Conservation (phyloP, 2,888 invertebrate genomes). For the Synanthedon formicaeformis region DNA sequence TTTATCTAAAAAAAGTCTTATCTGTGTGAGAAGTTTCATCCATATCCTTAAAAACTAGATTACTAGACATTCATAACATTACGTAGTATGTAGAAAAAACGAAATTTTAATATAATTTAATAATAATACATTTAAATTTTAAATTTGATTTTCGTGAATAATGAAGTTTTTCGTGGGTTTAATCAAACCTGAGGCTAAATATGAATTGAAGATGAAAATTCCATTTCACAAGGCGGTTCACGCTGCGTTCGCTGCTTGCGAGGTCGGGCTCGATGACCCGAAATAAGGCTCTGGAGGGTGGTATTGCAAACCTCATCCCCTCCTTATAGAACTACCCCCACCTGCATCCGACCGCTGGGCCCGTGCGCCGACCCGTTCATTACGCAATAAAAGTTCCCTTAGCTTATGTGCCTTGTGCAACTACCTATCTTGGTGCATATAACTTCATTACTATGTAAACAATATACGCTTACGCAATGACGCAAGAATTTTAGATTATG, state of each 20-base stretch:
- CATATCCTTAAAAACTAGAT: too few species aligned
- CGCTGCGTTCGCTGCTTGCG: slow-evolving; percentile 48
- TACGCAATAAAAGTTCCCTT: slow-evolving; percentile 61
- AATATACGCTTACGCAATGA: too few species aligned
- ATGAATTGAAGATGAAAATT: slow-evolving; percentile 44
- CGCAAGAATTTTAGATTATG: too few species aligned
- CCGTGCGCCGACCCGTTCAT: slow-evolving; percentile 64
- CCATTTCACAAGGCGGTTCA: slow-evolving; percentile 55
- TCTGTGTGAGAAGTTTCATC: too few species aligned
- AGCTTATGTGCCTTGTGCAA: slow-evolving; percentile 13
- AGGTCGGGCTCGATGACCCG: slow-evolving; percentile 66
- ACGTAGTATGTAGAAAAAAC: too few species aligned
- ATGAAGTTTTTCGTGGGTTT: neutral
- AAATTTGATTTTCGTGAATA: neutral
- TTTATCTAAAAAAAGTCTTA: too few species aligned
- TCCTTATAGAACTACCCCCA: slow-evolving; percentile 10
- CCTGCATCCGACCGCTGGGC: slow-evolving; percentile 21
- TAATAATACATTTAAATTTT: neutral
- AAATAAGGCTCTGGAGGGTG: slow-evolving; percentile 61
- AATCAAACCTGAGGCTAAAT: neutral
- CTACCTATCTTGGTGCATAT: too few species aligned
- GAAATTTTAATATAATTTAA: too few species aligned
- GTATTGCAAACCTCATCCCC: slow-evolving; percentile 41
- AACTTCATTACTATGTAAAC: too few species aligned
- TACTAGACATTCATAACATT: too few species aligned